phyloP scores from a whole-genome alignment of 2,888 invertebrate genomes.

The Apoda limacodes region DNA sequence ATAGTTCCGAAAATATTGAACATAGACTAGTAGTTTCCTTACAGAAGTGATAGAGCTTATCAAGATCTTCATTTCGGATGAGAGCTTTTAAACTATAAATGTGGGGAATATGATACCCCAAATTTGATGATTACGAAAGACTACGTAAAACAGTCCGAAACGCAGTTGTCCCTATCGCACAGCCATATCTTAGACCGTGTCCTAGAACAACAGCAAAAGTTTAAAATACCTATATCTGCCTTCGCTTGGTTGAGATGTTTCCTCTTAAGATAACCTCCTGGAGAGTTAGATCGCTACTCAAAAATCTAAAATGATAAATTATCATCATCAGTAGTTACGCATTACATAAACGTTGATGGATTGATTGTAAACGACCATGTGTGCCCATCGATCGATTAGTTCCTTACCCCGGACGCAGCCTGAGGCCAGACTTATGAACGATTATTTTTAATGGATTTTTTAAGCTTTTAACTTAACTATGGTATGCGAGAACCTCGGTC shows the following conservation, averaged over 20 bases:
- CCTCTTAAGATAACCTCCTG: conserved; percentile 51
- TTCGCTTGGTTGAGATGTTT: conserved; percentile 38
- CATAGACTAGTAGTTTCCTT: too few relatives aligned
- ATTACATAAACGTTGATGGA: conserved; percentile 66
- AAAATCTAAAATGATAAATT: conserved; percentile 68
- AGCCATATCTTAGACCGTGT: too few relatives aligned
- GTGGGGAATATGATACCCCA: too few relatives aligned
- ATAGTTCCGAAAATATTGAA: too few relatives aligned
- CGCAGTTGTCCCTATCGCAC: too few relatives aligned
- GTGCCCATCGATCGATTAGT: conserved; percentile 63
- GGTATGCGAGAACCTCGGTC: conserved; percentile 41
- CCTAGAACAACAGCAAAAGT: too few relatives aligned
- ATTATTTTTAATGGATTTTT: conserved; percentile 63
- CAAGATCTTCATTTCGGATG: too few relatives aligned
- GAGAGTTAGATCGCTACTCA: conserved; percentile 51
- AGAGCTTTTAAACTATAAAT: too few relatives aligned
- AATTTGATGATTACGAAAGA: too few relatives aligned
- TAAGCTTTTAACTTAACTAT: conserved; percentile 52
- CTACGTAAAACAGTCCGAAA: too few relatives aligned
- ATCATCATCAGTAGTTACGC: conserved; percentile 60
- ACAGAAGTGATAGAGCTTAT: too few relatives aligned
- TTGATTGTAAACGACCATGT: conserved; percentile 60
- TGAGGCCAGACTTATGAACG: conserved; percentile 44
- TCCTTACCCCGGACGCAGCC: conserved; percentile 43
- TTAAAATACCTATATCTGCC: too few relatives aligned